Evolutionary conservation across 2,113 vertebrate species (phyloP), one percentile per base, ranked within the genome.

Genomic region (Onychostruthus taczanowskii): DNA sequence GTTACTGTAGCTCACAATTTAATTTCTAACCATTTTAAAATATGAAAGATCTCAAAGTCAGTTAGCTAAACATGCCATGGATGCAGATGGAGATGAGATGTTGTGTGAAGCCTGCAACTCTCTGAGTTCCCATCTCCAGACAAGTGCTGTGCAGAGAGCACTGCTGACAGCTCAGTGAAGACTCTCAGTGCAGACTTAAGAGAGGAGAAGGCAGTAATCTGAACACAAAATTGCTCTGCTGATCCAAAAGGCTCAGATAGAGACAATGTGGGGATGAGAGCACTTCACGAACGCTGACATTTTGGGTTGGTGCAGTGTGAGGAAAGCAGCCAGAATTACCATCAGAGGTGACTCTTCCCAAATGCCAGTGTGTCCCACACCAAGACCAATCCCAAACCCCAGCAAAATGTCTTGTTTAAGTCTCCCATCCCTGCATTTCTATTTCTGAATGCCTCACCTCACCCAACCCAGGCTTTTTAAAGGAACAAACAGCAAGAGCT

Each of bases 121-220:
- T 14, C 89, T 87, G 21, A 64, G 73, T 87, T 59, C 59, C 81
- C 66, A 47, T 67, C 85, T 90, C 94, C 92, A 85, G 82, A 59
- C 27, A 85, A 90, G 52, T 16, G 52, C 55, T 63, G 50, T 47
- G 92, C 69, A 69, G 72, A 46, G 47, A 94, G 85, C n/a, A 5
- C 47, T 86, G 93, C 64, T 91, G 70, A 79, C 50, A 92, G 85
- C 78, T 81, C 84, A 46, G 11, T 20, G 49, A 76, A 37, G 31
- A 39, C 46, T 94, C 77, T 49, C 26, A 63, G 44, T 23, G 52
- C 64, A 78, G 56, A 13, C 33, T 86, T 52, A 10, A 10, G 27
- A 13, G 24, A 96, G 79, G 68, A 68, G 91, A 84, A 88, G 37
- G 68, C 56, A 64, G 86, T 95, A 79, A 96, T 81, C 79, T 81